Percentiles rank a stretch among this genome's conserved stretches.
These are phyloP conservation scores for Ametastegia equiseti DNA, from an alignment of 2,888 invertebrate species.

Conservation along the genomic window DNA sequence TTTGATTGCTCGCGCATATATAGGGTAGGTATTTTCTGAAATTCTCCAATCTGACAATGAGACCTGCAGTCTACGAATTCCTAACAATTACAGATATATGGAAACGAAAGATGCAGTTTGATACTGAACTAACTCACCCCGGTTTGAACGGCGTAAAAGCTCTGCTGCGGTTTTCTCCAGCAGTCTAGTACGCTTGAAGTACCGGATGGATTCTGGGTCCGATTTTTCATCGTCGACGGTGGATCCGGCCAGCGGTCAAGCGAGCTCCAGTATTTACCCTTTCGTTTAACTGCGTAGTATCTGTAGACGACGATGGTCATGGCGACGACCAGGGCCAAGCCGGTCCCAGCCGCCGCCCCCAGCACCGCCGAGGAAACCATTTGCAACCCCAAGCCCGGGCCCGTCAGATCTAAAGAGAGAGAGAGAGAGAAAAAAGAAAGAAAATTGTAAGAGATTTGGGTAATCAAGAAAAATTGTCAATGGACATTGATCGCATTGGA, in stretches of 20 bases:
- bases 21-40: too few species aligned
- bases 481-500: not conserved
- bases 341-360: constrained; percentile 83
- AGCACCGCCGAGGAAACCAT: constrained; percentile 84
- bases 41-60: too few species aligned
- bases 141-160: constrained; percentile 65
- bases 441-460: too few species aligned
- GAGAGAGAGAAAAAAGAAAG: not conserved
- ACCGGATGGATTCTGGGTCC: constrained; percentile 51
- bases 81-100: not conserved
- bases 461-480: not conserved
- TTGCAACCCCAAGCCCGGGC: constrained; percentile 43
- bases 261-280: constrained; percentile 81
- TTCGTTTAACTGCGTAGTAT: constrained; percentile 80
- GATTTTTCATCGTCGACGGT: constrained; percentile 52
- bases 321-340: constrained; percentile 81
- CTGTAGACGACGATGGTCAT: constrained; percentile 83
- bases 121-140: constrained; percentile 59
- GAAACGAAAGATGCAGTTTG: not conserved
- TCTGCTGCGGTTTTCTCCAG: constrained; percentile 64
- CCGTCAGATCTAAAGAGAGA: constrained; percentile 36
- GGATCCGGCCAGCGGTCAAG: constrained; percentile 77
- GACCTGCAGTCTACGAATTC: not conserved
- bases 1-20: too few species aligned
- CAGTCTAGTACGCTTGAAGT: constrained; percentile 62